Base-by-base conservation (phyloP, 2,888 invertebrate species). In the Rhamphomyia laevipes region DNA sequence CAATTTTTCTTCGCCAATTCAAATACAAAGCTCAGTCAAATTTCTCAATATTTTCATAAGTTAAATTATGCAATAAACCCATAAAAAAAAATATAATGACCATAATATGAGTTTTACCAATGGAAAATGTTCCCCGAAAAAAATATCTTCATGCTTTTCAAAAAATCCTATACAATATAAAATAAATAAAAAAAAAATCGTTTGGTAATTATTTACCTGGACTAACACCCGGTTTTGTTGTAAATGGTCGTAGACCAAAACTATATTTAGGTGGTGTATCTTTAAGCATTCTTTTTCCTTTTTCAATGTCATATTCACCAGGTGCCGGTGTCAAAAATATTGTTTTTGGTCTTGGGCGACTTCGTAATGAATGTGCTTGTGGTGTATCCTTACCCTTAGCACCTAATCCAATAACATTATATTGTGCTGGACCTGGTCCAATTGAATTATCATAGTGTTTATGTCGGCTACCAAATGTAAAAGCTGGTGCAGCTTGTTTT, bases 351-450 rank as follows among this genome's bases (percentile, higher is more conserved):
- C 63, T 65, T 49, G 66, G 85, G 18, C 89, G 81, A 46, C 87
- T 82, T 63, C 89, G 88, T 31, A 93, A 75, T 4, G 89, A 86
- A 31, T 81, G 75, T 4, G 89, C 82, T 7, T 85, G 85, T 11
- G 86, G 83, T 49, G 76, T 79, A 53, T 89, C 84, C 63, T 68
- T 70, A 79, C 90, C 90, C 80, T 86, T 91, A 41, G 84, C 77
- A 48, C 86, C 84, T 63, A 91, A 77, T 52, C 90, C 89, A 56
- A 85, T 83, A 43, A 91, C 84, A 66, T 91, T 88, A 70, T 92
- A 92, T 54, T 86, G 82, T n/a, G 89, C 90, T 15, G 92, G 92
- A 17, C 91, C 91, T 2, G 92, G 92, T 30, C 91, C 90, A 57
- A 64, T 57, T 10, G 71, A 68, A 30, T 77, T 75, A 31, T 72